These are phyloP conservation scores for Anas flavirostris DNA, from an alignment of 2,797 vertebrate species.

Conservation along the genomic window DNA sequence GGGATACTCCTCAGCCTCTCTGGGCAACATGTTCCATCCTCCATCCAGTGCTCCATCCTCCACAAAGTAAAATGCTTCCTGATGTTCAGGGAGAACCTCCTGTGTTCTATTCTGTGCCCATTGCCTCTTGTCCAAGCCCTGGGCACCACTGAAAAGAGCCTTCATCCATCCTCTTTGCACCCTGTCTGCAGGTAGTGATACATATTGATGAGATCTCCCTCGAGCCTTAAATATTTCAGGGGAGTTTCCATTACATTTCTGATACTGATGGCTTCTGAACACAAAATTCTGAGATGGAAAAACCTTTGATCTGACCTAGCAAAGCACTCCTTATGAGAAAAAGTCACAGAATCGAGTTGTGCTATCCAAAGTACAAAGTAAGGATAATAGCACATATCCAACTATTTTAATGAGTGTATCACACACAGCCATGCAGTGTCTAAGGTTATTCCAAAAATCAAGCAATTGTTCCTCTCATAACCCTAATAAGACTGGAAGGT, in stretches of 20 bases:
- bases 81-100: not conserved
- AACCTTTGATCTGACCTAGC: not conserved
- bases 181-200: not conserved
- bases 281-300: not conserved
- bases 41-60: too few species aligned
- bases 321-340: not conserved
- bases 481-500: not conserved
- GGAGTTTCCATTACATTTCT: not conserved
- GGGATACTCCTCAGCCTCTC: not conserved
- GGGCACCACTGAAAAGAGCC: not conserved
- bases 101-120: not conserved
- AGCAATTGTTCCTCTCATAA: not conserved
- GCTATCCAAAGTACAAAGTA: not conserved
- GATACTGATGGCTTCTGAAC: not conserved
- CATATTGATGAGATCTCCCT: not conserved
- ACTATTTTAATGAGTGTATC: not conserved
- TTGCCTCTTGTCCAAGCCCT: not conserved
- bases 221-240: not conserved
- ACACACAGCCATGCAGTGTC: not conserved
- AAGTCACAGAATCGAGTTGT: not conserved
- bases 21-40: too few species aligned
- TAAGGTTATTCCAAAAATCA: not conserved
- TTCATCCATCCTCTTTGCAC: not conserved
- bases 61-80: not conserved
- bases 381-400: not conserved